Percentiles rank a stretch among this genome's conserved stretches.
These are phyloP conservation scores for Streptopelia turtur DNA, from an alignment of 2,797 vertebrate species.

Conservation along the genomic window DNA sequence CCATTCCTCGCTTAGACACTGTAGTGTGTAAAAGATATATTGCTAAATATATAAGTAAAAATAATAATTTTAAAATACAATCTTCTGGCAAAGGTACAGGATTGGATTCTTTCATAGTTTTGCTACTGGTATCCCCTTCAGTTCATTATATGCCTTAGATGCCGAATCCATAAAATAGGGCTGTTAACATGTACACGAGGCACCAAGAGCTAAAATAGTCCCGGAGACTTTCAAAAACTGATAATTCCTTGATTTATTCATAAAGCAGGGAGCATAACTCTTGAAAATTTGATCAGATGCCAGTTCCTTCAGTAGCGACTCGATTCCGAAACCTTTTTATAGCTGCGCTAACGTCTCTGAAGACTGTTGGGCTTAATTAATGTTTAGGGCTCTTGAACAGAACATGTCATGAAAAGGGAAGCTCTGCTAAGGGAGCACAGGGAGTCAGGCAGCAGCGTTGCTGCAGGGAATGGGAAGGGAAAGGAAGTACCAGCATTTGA, in stretches of 20 bases:
- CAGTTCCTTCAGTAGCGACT: conserved; percentile 59
- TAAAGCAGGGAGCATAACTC: conserved; percentile 42
- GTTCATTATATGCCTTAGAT: not conserved
- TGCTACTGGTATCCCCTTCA: not conserved
- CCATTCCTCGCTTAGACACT: not conserved
- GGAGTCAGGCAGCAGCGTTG: not conserved
- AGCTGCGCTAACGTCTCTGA: conserved; percentile 41
- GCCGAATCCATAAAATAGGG: not conserved
- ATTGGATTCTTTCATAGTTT: not conserved
- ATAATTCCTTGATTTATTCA: conserved; percentile 58
- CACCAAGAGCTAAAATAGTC: not conserved
- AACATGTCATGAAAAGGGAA: not conserved
- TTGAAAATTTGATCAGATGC: conserved; percentile 68
- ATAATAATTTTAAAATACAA: not conserved
- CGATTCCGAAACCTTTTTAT: conserved; percentile 48
- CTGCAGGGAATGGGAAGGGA: not conserved
- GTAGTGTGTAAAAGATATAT: not conserved
- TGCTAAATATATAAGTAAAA: not conserved
- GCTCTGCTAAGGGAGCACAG: not conserved
- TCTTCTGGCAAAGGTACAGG: not conserved
- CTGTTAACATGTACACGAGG: not conserved
- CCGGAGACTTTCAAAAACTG: conserved; percentile 8
- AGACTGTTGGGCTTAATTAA: conserved; percentile 58
- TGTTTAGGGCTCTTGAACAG: conserved; percentile 33
- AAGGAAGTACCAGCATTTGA: not conserved